Evolutionary conservation across 2,113 vertebrate genomes (phyloP), one percentile per base, ranked within the genome.

Genomic region (Pelvicachromis taeniatus): DNA sequence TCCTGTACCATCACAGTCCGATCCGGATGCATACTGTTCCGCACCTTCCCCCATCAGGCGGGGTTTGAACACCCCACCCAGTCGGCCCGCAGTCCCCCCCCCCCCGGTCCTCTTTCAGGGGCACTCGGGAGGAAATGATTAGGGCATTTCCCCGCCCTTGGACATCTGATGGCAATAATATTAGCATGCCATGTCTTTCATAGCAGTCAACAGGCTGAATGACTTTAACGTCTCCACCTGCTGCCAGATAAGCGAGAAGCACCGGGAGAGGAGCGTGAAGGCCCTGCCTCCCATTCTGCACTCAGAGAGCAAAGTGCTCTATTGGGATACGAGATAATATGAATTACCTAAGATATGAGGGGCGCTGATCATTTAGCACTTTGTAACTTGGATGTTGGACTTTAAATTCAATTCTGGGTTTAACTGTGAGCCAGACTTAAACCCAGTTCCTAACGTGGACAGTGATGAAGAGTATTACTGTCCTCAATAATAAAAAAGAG

Each of bases 151-250:
- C 81, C 88, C 88, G 81, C 93, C 92, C 91, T 83, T 84, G 87
- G 85, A 95, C 93, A 95, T 94, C 91, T 94, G 94, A 94, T 95
- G 91, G 89, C 89, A 94, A 90, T 91, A 91, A 94, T 91, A 94
- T 94, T 87, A 92, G 88, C 85, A 88, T 86, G 89, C 82, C 63
- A 80, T 80, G 82, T 90, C 88, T 68, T 53, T 87, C 84, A 61
- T 83, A 77, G 78, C 61, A 65, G 78, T 84, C 85, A 65, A 48
- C 80, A 84, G 68, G 17, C 50, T 38, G 84, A 40, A 38, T n/a
- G 77, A 65, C 45, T 75, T 90, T 88, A 88, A 86, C 61, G 58
- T 78, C 42, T 86, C 59, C 23, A 50, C 9, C 68, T n/a, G 68
- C 70, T 75, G n/a, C 70, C 70, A 75, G 70, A 52, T 33, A 33